Conservation (phyloP, 2,888 invertebrate species). For the Coelopa pilipes region DNA sequence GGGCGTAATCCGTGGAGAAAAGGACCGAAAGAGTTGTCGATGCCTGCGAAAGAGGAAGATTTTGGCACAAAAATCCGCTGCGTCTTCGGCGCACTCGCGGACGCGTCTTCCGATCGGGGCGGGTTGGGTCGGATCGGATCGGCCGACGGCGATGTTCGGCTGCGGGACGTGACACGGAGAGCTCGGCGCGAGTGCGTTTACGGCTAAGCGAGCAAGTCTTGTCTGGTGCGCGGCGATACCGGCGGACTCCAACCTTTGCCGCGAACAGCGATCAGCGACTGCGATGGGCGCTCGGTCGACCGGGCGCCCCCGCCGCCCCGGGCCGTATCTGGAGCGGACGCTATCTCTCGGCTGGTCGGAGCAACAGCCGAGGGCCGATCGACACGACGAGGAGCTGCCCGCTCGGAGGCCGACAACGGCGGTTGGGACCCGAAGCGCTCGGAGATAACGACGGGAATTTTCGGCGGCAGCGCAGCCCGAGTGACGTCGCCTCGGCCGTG, state of each 20-base stretch:
- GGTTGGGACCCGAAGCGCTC: too few relatives aligned
- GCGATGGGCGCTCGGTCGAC: constrained; percentile 7
- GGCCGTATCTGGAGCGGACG: constrained; percentile 21
- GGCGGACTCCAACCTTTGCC: not conserved
- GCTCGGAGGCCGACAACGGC: too few relatives aligned
- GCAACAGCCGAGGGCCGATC: not conserved
- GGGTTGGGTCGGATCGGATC: too few relatives aligned
- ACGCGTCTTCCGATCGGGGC: too few relatives aligned
- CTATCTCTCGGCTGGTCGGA: constrained; percentile 10
- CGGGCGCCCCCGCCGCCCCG: constrained; percentile 10
- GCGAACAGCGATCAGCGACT: not conserved
- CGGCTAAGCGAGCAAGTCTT: constrained; percentile 20
- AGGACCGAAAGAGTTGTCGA: too few relatives aligned
- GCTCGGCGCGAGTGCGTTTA: not conserved
- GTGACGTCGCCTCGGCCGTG: not conserved
- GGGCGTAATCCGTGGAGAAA: too few relatives aligned
- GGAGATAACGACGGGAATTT: constrained; percentile 24
- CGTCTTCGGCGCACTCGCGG: too few relatives aligned
- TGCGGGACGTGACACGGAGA: not conserved
- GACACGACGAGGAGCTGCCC: not conserved
- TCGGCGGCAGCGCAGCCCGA: too few relatives aligned
- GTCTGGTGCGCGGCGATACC: constrained; percentile 25
- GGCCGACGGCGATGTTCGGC: too few relatives aligned
- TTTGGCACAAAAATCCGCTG: too few relatives aligned
- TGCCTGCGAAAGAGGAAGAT: too few relatives aligned